Percentiles rank a stretch among this genome's conserved stretches.
Evolutionary conservation across 2,113 vertebrate genomes (phyloP).

Genomic region (Pipa parva): DNA sequence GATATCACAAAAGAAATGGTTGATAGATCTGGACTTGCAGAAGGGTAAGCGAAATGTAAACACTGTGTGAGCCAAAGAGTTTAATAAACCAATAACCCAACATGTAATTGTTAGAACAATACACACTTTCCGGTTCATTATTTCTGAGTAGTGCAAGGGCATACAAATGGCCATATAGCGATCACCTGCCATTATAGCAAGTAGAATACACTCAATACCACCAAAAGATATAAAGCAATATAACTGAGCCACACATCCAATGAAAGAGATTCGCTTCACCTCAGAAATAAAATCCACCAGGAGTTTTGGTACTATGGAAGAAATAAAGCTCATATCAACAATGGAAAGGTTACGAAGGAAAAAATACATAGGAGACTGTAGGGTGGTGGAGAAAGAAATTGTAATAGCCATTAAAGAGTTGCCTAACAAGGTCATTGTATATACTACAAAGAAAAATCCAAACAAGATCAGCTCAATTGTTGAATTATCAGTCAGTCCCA

Average conservation of each 20-base stretch:
- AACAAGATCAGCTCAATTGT: constrained; percentile 7
- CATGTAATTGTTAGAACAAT: not conserved
- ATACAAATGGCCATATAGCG: constrained; percentile 34
- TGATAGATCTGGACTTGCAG: constrained; percentile 23
- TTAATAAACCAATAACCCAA: constrained; percentile 28
- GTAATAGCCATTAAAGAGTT: constrained; percentile 29
- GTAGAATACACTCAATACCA: constrained; percentile 32
- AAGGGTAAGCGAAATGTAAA: constrained; percentile 34
- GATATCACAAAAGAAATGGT: constrained; percentile 41
- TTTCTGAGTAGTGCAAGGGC: constrained; percentile 23
- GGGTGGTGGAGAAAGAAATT: not conserved
- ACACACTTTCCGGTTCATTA: constrained; percentile 29
- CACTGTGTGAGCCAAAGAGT: constrained; percentile 19
- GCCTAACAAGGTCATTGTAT: constrained; percentile 17
- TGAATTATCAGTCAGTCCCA: constrained; percentile 13
- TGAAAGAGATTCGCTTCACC: constrained; percentile 6
- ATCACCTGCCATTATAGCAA: constrained; percentile 35
- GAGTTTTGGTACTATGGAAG: constrained; percentile 29
- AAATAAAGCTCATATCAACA: constrained; percentile 26
- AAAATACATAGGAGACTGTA: constrained; percentile 33
- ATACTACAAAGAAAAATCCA: constrained; percentile 21
- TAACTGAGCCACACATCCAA: constrained; percentile 22
- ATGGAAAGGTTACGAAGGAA: constrained; percentile 29
- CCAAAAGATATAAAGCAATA: constrained; percentile 35
- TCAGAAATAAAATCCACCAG: constrained; percentile 7